Conservation (phyloP, 2,113 vertebrate genomes). For the Cinclus mexicanus region DNA sequence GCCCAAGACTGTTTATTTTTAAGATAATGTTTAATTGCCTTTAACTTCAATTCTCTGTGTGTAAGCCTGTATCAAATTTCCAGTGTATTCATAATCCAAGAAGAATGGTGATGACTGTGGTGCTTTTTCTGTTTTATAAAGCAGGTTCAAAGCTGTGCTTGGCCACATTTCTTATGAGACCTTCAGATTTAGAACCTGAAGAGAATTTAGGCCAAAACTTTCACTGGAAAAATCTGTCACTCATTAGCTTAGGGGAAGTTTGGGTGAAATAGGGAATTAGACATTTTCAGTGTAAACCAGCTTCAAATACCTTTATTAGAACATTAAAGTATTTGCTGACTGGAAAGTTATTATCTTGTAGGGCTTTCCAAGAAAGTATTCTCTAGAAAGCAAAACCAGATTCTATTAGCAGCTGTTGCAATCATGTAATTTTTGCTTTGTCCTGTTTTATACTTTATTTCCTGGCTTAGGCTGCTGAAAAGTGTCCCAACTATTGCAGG, state of each 20-base stretch:
- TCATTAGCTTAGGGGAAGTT: neutral
- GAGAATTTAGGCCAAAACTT: neutral
- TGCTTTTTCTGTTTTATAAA: neutral
- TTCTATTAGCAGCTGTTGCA: neutral
- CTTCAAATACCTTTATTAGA: neutral
- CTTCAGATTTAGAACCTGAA: neutral
- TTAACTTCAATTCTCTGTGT: neutral
- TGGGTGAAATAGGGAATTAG: neutral
- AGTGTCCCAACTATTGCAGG: neutral
- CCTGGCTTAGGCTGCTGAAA: neutral
- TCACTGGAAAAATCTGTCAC: neutral
- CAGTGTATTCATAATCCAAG: neutral
- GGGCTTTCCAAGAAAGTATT: neutral
- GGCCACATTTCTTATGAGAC: neutral
- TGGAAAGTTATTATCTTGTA: neutral
- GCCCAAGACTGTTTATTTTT: neutral
- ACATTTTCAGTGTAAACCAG: neutral
- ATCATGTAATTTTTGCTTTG: neutral
- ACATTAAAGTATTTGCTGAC: neutral
- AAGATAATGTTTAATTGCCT: neutral
- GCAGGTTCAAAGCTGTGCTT: neutral
- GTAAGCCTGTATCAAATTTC: neutral
- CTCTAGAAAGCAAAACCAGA: neutral
- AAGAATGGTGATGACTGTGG: neutral
- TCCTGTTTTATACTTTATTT: neutral